Evolutionary conservation across 1,140 invertebrate genomes (phyloP).

Genomic region (Hylaeus anthracinus): DNA sequence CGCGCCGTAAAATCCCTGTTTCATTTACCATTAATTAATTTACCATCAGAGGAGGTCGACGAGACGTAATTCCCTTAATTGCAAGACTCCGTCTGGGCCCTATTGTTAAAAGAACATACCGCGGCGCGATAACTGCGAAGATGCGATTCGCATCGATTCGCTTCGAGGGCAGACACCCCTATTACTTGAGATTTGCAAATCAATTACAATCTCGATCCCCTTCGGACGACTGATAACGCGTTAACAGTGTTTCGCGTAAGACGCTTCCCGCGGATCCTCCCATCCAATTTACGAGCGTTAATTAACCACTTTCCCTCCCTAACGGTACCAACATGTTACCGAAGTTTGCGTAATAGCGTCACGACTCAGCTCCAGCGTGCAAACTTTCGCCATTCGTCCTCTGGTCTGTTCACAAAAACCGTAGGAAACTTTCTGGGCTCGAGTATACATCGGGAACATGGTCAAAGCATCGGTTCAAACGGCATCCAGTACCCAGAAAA

Average conservation of each 20-base stretch:
- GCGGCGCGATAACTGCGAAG: neutral
- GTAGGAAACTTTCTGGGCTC: neutral
- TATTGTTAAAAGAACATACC: neutral
- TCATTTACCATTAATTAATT: neutral
- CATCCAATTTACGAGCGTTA: conserved; percentile 15
- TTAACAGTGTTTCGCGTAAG: conserved; percentile 16
- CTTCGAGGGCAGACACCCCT: neutral
- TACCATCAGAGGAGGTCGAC: neutral
- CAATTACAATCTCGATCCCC: conserved; percentile 4
- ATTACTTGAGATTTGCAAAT: conserved; percentile 13
- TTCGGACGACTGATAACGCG: conserved; percentile 15
- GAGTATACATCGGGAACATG: too few species aligned
- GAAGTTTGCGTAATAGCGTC: neutral
- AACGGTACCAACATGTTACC: neutral
- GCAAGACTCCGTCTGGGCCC: neutral
- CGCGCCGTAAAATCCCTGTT: too few species aligned
- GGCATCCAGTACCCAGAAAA: too few species aligned
- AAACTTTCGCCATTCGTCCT: neutral
- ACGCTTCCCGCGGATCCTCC: neutral
- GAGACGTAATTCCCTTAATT: conserved; percentile 24
- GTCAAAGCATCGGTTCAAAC: too few species aligned
- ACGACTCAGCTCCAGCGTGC: neutral
- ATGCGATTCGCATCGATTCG: neutral
- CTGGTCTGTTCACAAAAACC: neutral
- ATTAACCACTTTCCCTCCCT: neutral